A percentile compares a stretch with the other conserved stretches of the same genome.
Conservation (phyloP, 1,140 invertebrate genomes). For the Panulirus ornatus region DNA sequence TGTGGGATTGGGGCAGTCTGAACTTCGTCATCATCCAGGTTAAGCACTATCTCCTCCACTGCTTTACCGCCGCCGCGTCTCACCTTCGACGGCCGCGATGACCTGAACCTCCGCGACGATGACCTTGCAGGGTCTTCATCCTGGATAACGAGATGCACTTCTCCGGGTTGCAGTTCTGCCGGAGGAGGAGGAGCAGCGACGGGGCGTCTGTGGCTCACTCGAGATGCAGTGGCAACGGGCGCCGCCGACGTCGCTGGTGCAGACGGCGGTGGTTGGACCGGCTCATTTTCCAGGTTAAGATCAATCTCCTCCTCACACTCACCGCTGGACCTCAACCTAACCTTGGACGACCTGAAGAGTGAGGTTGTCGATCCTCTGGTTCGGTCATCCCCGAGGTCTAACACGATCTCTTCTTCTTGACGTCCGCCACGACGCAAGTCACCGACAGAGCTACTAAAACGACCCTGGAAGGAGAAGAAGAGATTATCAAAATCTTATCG, state of each 20-base stretch:
- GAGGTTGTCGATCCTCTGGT: slow-evolving; percentile 21
- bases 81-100: slow-evolving; percentile 32
- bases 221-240: background rate
- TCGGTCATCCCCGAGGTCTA: slow-evolving; percentile 12
- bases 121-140: slow-evolving; percentile 13
- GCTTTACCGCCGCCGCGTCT: background rate
- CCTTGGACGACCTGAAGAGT: slow-evolving; percentile 31
- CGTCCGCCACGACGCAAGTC: slow-evolving; percentile 37
- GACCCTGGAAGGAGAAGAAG: slow-evolving; percentile 31
- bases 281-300: slow-evolving; percentile 9
- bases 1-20: background rate
- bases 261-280: background rate
- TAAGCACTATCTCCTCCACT: slow-evolving; percentile 20
- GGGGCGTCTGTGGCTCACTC: background rate
- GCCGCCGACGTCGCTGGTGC: background rate
- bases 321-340: background rate
- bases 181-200: background rate
- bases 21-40: slow-evolving; percentile 1
- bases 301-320: slow-evolving; percentile 16
- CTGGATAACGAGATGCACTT: slow-evolving; percentile 10
- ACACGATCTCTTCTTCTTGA: background rate
- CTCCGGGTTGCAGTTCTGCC: background rate
- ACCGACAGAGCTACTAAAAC: slow-evolving; percentile 48
- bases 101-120: background rate
- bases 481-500: too few species aligned